Conservation (phyloP, 2,797 vertebrate species). For the Sebastes steindachneri region DNA sequence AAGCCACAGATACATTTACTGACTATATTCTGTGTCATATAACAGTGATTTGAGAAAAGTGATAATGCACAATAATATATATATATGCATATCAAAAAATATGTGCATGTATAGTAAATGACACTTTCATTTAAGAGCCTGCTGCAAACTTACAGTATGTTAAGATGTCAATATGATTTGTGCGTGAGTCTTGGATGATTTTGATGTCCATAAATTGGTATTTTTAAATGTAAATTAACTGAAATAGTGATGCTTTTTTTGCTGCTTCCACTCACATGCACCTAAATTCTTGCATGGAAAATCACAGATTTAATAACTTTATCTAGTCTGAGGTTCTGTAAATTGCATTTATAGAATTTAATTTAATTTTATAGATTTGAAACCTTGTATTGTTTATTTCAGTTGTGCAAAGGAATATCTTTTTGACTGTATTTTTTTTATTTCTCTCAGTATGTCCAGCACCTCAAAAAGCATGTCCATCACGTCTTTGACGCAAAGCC, state of each 20-base stretch:
- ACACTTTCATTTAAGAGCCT: neutral
- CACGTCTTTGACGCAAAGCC: neutral
- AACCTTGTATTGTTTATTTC: neutral
- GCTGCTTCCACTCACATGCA: neutral
- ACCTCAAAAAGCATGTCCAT: neutral
- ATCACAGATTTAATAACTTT: neutral
- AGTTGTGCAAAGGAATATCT: neutral
- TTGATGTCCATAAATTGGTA: neutral
- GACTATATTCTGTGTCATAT: neutral
- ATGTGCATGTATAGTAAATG: neutral
- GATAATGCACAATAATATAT: fast-evolving
- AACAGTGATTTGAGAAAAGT: neutral
- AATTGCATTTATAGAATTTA: neutral
- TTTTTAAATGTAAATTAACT: neutral
- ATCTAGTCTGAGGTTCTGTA: neutral
- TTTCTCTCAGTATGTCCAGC: neutral
- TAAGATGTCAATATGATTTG: neutral
- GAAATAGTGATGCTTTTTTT: neutral
- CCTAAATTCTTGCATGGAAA: neutral
- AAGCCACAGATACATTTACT: neutral
- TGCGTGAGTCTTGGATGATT: neutral
- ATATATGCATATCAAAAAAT: neutral
- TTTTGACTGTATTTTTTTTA: neutral
- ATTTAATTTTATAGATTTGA: neutral
- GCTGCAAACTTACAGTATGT: neutral